Conservation (phyloP, 2,888 invertebrate species). For the Chironomus riparius region DNA sequence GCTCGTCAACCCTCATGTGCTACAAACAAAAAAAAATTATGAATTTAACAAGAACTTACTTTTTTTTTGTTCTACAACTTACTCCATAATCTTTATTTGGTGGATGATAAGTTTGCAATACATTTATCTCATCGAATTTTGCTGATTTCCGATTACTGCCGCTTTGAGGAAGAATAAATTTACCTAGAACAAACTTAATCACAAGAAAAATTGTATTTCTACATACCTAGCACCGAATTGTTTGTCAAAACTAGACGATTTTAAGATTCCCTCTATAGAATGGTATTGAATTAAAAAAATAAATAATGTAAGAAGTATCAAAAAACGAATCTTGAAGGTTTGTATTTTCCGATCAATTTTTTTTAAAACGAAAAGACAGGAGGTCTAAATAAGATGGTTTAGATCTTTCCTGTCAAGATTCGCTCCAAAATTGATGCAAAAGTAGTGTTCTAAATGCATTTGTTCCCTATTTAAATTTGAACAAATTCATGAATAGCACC, state of each 20-base stretch:
- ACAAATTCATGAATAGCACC: background rate
- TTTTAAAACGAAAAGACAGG: too few species aligned
- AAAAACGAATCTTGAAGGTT: too few species aligned
- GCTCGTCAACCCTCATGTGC: conserved; percentile 98
- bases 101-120: conserved; percentile 95
- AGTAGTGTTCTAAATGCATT: conserved; percentile 34
- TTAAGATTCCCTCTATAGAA: conserved; percentile 66
- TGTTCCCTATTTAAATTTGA: background rate
- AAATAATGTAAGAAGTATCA: too few species aligned
- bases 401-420: too few species aligned
- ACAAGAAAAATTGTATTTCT: background rate
- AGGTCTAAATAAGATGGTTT: too few species aligned
- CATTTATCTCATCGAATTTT: conserved; percentile 98
- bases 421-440: too few species aligned
- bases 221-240: conserved; percentile 44
- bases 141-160: conserved; percentile 49
- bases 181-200: background rate
- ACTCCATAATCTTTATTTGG: conserved; percentile 97
- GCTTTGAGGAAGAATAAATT: background rate
- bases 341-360: too few species aligned
- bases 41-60: too few species aligned
- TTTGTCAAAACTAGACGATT: conserved; percentile 84
- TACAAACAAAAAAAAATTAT: too few species aligned
- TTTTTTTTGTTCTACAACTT: too few species aligned
- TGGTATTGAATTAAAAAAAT: too few species aligned